phyloP scores from a whole-genome alignment of 1,140 invertebrate genomes.

The Lordiphosa stackelbergi region DNA sequence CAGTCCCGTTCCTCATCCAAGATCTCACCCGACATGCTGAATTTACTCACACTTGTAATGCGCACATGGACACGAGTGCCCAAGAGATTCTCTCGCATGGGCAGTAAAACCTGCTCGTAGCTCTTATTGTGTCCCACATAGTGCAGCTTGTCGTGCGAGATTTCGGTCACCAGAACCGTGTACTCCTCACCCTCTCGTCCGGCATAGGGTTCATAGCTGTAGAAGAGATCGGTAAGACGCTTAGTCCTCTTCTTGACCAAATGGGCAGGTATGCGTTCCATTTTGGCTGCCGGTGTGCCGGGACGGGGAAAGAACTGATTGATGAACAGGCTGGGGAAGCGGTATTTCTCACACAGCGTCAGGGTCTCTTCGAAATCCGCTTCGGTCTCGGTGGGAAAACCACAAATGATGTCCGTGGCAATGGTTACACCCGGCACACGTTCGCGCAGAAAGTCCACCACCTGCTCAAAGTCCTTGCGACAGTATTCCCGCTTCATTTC shows the following conservation, averaged over 20 bases:
- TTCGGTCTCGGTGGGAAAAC: constrained; percentile 97
- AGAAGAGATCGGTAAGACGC: constrained; percentile 92
- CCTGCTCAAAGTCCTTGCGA: constrained; percentile 90
- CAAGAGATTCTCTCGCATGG: constrained; percentile 86
- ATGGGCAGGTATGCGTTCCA: constrained; percentile 87
- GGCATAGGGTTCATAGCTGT: constrained; percentile 92
- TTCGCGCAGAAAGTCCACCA: constrained; percentile 90
- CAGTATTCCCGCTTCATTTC: constrained; percentile 99
- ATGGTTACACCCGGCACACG: constrained; percentile 89
- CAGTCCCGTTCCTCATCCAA: constrained; percentile 78
- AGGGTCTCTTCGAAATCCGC: constrained; percentile 94
- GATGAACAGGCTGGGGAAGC: constrained; percentile 96
- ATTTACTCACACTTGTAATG: constrained; percentile 87
- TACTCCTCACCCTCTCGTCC: constrained; percentile 87
- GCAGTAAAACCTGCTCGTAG: constrained; percentile 96
- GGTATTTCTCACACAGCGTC: constrained; percentile 89
- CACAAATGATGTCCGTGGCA: constrained; percentile 98
- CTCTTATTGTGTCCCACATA: constrained; percentile 97
- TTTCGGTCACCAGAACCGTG: constrained; percentile 93
- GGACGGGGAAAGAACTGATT: constrained; percentile 98
- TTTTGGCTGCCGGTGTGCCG: constrained; percentile 95
- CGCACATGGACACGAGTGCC: constrained; percentile 90
- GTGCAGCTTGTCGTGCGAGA: constrained; percentile 93
- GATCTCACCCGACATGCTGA: constrained; percentile 89
- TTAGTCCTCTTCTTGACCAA: constrained; percentile 95